Evolutionary conservation across 2,797 vertebrate genomes (phyloP).

Genomic region (Diglossa cyanea): DNA sequence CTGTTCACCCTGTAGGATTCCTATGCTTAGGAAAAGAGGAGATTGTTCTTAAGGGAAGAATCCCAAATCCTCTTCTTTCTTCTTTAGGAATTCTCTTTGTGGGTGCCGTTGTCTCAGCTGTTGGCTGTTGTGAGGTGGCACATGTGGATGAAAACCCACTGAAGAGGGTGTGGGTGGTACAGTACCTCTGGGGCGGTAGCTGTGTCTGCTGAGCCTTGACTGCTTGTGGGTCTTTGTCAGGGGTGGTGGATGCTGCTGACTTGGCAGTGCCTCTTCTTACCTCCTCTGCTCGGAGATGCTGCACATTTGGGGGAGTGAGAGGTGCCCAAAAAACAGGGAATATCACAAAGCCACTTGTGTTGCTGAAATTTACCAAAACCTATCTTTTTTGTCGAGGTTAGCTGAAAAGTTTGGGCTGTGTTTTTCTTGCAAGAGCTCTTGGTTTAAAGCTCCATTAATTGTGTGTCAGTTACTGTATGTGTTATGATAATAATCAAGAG

Average conservation of each 20-base stretch:
- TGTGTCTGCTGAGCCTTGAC: background rate
- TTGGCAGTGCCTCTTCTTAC: background rate
- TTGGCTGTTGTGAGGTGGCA: background rate
- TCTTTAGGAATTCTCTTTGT: background rate
- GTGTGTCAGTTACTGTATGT: background rate
- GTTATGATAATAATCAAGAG: slow-evolving; percentile 32
- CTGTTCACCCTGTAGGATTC: background rate
- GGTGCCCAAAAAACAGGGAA: background rate
- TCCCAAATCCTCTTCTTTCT: background rate
- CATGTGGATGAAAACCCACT: background rate
- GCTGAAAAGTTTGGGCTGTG: background rate
- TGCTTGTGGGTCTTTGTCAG: background rate
- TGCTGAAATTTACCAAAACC: background rate
- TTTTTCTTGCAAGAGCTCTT: background rate
- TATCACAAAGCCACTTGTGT: background rate
- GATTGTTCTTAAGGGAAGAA: background rate
- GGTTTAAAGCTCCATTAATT: slow-evolving; percentile 37
- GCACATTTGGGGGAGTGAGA: background rate
- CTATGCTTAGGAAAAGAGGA: background rate
- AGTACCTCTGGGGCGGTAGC: background rate
- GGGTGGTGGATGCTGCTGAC: background rate
- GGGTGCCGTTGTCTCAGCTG: background rate
- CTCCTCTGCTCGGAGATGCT: rapidly evolving
- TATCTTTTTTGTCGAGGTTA: slow-evolving; percentile 7
- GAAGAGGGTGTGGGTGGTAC: background rate